Conservation (phyloP, 2,888 invertebrate genomes). For the Drosophila lacicola region DNA sequence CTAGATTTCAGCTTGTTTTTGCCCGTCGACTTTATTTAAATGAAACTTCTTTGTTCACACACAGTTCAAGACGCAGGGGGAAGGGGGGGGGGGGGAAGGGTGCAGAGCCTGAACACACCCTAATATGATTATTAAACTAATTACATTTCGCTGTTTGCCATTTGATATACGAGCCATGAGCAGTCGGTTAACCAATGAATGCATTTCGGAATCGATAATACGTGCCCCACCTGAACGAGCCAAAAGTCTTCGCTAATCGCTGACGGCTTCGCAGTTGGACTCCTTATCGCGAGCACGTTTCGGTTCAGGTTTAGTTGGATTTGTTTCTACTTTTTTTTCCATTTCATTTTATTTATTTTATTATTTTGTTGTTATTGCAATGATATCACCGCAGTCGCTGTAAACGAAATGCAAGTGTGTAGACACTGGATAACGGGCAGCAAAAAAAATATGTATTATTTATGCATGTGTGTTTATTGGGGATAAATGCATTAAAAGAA, state of each 20-base stretch:
- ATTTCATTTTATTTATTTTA: slow-evolving; percentile 3
- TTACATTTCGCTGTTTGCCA: slow-evolving; percentile 78
- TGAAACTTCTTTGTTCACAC: slow-evolving; percentile 66
- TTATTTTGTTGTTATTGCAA: slow-evolving; percentile 26
- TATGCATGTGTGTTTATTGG: neutral
- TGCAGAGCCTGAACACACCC: slow-evolving; percentile 61
- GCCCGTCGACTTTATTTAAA: slow-evolving; percentile 34
- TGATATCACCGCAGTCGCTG: slow-evolving; percentile 50
- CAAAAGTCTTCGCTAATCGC: slow-evolving; percentile 35
- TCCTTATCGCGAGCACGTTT: slow-evolving; percentile 72
- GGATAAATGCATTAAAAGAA: neutral
- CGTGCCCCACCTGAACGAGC: slow-evolving; percentile 52
- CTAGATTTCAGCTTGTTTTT: slow-evolving; percentile 36
- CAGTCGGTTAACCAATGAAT: slow-evolving; percentile 53
- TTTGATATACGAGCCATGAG: slow-evolving; percentile 65
- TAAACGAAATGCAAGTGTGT: slow-evolving; percentile 33
- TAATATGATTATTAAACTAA: slow-evolving; percentile 74
- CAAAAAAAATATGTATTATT: no score
- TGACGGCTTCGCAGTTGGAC: slow-evolving; percentile 31
- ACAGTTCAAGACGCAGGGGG: slow-evolving; percentile 21
- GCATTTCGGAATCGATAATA: slow-evolving; percentile 77
- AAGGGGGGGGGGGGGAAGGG: neutral
- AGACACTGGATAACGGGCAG: slow-evolving; percentile 1
- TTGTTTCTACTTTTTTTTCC: slow-evolving; percentile 17
- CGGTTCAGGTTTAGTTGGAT: slow-evolving; percentile 45